Percentiles rank a stretch among this genome's conserved stretches.
Evolutionary conservation across 2,797 vertebrate species (phyloP).

Genomic region (Falco biarmicus): DNA sequence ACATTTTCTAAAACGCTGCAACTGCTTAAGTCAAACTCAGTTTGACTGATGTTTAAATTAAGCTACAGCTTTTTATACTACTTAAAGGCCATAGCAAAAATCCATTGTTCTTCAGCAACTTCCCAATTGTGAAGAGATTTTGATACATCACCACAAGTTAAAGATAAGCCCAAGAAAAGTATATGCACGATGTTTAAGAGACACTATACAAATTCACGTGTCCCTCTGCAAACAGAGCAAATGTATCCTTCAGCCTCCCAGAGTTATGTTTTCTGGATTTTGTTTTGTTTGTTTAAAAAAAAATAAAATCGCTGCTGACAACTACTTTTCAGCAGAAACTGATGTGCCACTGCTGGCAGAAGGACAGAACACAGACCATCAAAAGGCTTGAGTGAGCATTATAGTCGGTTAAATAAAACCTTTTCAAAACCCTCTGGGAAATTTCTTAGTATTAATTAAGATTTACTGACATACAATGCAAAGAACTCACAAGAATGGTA

Average conservation of each 20-base stretch:
- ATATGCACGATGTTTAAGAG: background rate
- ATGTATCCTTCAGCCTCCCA: background rate
- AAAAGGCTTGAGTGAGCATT: background rate
- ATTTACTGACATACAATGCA: background rate
- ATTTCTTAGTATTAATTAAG: background rate
- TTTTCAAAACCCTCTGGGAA: background rate
- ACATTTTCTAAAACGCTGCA: background rate
- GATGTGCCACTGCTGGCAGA: background rate
- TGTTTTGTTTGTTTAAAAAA: background rate
- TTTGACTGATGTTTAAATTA: background rate
- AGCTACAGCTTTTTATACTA: background rate
- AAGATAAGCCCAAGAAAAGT: background rate
- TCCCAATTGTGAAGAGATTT: background rate
- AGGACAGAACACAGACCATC: background rate
- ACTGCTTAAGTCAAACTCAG: background rate
- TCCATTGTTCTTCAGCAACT: rapidly evolving
- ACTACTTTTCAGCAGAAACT: background rate
- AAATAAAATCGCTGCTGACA: background rate
- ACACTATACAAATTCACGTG: background rate
- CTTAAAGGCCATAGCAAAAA: background rate
- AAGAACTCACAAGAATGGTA: background rate
- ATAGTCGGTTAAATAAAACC: background rate
- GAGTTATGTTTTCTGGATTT: background rate
- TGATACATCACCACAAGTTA: background rate
- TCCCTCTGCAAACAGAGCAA: background rate